Evolutionary conservation across 1,140 invertebrate species (phyloP), one percentile per base, ranked within the genome.

Genomic region (Drosophila guanche): DNA sequence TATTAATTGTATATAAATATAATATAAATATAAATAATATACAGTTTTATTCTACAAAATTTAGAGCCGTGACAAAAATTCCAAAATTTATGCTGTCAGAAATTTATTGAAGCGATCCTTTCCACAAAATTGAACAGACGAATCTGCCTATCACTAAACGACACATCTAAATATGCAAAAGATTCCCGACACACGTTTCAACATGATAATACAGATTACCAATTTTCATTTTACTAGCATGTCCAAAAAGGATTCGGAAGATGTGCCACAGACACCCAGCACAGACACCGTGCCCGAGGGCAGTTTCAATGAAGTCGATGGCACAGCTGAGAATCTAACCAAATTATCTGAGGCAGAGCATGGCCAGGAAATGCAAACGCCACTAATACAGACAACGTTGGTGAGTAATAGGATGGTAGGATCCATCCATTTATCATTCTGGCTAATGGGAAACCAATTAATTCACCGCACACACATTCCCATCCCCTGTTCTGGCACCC

Each of bases 331-430:
- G 61, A 89, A 89, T 69, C 48, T 89, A 86, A 73, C 71, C 23
- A 89, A 88, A 73, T 89, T 88, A 63, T 79, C 79, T n/a, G 83
- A 88, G 75, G 63, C 71, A 67, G 78, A 68, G 75, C 61, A 83
- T 29, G 60, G 67, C 22, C 79, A 72, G 75, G 65, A 83, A 83
- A 57, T 51, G 52, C 76, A 58, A 52, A 75, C 81, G 59, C 80
- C 80, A n/a, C 68, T 88, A 23, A 88, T 88, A 56, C 90, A 91
- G 75, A 90, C 90, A 40, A 91, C 90, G 51, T 56, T 91, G 78
- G 90, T 91, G 54, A 78, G 78, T 67, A 22, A 3, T 6, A 7
- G 4, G 25, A 25, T n/a, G 23, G 14, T 10, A 23, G 48, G 40
- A 8, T 29, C 25, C 3, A 33, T 16, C 16, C 37, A 20, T 12